Conservation (phyloP, 2,113 vertebrate genomes). For the Mormyrus lacerda region DNA sequence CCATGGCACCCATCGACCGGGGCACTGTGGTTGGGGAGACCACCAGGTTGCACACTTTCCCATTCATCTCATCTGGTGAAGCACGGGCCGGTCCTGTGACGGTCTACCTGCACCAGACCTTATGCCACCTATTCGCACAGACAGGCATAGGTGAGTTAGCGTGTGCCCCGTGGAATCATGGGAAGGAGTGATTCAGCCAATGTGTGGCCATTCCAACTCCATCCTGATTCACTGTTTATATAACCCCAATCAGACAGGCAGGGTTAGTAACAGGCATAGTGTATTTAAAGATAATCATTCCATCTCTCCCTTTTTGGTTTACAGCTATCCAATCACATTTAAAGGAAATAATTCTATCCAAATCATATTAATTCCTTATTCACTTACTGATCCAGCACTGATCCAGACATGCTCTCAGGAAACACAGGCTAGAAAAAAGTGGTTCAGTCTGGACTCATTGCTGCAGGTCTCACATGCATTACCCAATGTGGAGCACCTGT, state of each 20-base stretch:
- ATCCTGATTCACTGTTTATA: background rate
- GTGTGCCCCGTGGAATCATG: background rate
- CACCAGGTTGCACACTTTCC: conserved; percentile 58
- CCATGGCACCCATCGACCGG: conserved; percentile 49
- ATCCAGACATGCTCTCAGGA: background rate
- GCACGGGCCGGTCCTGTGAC: background rate
- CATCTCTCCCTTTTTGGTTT: background rate
- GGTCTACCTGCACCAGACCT: background rate
- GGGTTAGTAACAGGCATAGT: background rate
- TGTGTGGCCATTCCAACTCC: background rate
- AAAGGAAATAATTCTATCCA: background rate
- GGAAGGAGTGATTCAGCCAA: background rate
- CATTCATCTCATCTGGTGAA: conserved; percentile 50
- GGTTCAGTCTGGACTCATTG: background rate
- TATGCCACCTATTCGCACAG: background rate
- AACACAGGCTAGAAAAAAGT: background rate
- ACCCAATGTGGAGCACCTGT: too few relatives aligned
- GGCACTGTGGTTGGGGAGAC: conserved; percentile 51
- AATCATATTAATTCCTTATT: background rate
- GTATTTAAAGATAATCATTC: background rate
- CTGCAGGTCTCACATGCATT: background rate
- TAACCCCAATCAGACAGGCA: background rate
- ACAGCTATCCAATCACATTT: background rate
- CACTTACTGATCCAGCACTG: background rate
- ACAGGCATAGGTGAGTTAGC: background rate